phyloP scores from a whole-genome alignment of 2,797 vertebrate species.

The Malacoraja senta region DNA sequence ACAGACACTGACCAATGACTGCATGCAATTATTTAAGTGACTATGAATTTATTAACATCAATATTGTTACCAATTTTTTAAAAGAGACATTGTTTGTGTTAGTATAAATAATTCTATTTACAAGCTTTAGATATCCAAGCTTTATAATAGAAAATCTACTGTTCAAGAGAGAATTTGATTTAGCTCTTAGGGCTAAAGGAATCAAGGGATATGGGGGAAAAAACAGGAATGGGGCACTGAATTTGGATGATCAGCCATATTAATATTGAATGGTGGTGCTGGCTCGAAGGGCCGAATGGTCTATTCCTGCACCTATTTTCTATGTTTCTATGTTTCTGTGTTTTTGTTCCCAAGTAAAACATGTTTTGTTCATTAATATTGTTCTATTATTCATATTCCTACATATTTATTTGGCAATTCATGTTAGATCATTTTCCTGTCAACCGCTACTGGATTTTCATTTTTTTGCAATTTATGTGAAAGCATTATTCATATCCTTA shows the following conservation, averaged over 20 bases:
- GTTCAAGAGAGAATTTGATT: too few species aligned
- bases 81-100: not conserved
- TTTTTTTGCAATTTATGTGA: not conserved
- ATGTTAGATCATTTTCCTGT: not conserved
- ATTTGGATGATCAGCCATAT: too few species aligned
- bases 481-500: not conserved
- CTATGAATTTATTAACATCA: not conserved
- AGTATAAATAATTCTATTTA: conserved; percentile 12
- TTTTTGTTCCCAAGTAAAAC: not conserved
- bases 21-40: not conserved
- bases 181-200: too few species aligned
- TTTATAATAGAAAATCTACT: not conserved
- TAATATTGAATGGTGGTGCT: too few species aligned
- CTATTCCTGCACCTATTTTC: too few species aligned
- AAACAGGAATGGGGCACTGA: too few species aligned
- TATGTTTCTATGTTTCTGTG: too few species aligned
- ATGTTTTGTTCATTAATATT: not conserved
- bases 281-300: too few species aligned
- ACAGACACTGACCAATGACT: not conserved
- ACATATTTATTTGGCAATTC: not conserved
- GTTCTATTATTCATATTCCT: not conserved
- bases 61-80: not conserved
- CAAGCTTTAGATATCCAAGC: not conserved
- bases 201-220: too few species aligned
- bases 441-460: not conserved